A percentile compares a stretch with the other conserved stretches of the same genome.
phyloP scores from a whole-genome alignment of 2,888 invertebrate genomes.

The Synergus umbraculus region DNA sequence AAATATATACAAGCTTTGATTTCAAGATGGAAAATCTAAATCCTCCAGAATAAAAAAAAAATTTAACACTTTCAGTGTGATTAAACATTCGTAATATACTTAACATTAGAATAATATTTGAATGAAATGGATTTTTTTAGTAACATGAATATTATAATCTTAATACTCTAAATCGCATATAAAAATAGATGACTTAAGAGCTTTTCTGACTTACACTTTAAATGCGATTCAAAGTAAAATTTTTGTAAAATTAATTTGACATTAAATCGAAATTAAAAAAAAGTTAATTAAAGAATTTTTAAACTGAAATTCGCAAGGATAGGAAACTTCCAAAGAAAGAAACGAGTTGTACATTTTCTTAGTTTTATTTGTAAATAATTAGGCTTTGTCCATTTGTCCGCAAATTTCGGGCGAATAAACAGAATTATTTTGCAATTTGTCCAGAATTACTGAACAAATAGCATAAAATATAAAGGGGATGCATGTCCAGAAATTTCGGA shows the following conservation, averaged over 20 bases:
- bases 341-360: conserved; percentile 53
- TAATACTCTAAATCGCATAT: too few species aligned
- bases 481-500: background rate
- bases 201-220: background rate
- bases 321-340: background rate
- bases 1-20: background rate
- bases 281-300: conserved; percentile 2
- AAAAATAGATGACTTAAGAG: background rate
- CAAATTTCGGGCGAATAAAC: background rate
- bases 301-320: conserved; percentile 25
- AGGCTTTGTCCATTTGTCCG: background rate
- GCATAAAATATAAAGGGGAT: background rate
- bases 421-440: background rate
- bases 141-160: too few species aligned
- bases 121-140: too few species aligned
- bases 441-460: background rate
- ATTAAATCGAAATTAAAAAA: background rate
- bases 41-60: too few species aligned
- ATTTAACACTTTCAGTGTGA: too few species aligned
- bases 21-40: too few species aligned
- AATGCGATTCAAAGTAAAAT: background rate
- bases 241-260: background rate
- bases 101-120: too few species aligned
- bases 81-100: too few species aligned
- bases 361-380: conserved; percentile 70